A percentile compares a stretch with the other conserved stretches of the same genome.
These are phyloP conservation scores for Silvanus unidentatus DNA, from an alignment of 2,888 invertebrate genomes.

Conservation along the genomic window DNA sequence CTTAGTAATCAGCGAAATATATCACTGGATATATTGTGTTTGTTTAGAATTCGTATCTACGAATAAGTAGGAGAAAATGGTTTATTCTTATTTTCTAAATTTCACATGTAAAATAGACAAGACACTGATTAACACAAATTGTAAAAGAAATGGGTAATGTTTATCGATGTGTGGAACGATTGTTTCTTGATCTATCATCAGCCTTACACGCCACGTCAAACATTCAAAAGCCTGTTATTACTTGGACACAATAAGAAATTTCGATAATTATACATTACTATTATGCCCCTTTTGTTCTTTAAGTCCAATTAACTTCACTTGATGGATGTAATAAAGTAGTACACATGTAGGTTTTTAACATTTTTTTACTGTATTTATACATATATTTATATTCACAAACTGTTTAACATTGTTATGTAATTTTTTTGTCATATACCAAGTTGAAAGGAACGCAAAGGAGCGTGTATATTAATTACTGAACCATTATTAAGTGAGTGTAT, in stretches of 20 bases:
- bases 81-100: too few relatives aligned
- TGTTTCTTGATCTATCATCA: slow-evolving; percentile 20
- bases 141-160: slow-evolving; percentile 7
- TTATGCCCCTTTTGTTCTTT: slow-evolving; percentile 20
- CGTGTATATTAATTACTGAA: slow-evolving; percentile 1
- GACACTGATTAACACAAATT: neutral
- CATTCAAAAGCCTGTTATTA: slow-evolving; percentile 19
- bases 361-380: too few relatives aligned
- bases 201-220: slow-evolving; percentile 19
- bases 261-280: slow-evolving; percentile 20
- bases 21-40: neutral
- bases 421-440: neutral
- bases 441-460: neutral
- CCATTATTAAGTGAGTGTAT: neutral
- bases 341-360: slow-evolving; percentile 1
- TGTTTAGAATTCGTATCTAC: neutral
- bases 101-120: too few relatives aligned
- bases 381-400: neutral
- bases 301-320: slow-evolving; percentile 18
- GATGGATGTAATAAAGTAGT: slow-evolving; percentile 15
- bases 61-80: neutral
- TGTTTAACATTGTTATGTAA: neutral
- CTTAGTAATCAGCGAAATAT: slow-evolving; percentile 18
- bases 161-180: slow-evolving; percentile 18
- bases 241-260: slow-evolving; percentile 17